A percentile compares a stretch with the other conserved stretches of the same genome.
These are phyloP conservation scores for Pycnonotus jocosus DNA, from an alignment of 2,113 vertebrate genomes.

Conservation along the genomic window DNA sequence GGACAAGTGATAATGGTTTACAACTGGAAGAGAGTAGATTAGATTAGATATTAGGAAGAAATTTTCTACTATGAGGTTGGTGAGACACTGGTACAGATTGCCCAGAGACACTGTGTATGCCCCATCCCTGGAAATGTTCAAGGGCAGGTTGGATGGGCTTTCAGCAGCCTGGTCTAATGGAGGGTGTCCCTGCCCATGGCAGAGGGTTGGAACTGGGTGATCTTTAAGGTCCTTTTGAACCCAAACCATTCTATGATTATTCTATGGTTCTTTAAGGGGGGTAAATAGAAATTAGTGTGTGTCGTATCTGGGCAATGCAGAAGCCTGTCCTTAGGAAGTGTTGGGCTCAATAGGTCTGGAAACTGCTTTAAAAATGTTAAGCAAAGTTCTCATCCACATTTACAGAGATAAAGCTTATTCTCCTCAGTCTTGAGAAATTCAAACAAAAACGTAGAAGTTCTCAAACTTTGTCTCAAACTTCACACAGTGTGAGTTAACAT, in stretches of 20 bases:
- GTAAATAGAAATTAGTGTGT: background rate
- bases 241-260: background rate
- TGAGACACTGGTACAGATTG: background rate
- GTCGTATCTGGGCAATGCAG: background rate
- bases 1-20: background rate
- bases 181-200: background rate
- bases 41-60: background rate
- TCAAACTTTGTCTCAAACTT: background rate
- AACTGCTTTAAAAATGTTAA: background rate
- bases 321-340: background rate
- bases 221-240: background rate
- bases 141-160: background rate
- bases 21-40: background rate
- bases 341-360: background rate
- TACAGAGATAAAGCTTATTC: background rate
- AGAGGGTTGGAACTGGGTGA: background rate
- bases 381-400: background rate
- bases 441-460: background rate
- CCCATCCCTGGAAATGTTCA: background rate
- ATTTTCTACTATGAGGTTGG: background rate
- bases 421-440: background rate
- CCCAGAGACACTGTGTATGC: background rate
- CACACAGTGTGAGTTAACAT: background rate
- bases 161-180: background rate
- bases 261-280: background rate